Evolutionary conservation across 2,888 invertebrate species (phyloP).

Genomic region (Andrena flavipes): DNA sequence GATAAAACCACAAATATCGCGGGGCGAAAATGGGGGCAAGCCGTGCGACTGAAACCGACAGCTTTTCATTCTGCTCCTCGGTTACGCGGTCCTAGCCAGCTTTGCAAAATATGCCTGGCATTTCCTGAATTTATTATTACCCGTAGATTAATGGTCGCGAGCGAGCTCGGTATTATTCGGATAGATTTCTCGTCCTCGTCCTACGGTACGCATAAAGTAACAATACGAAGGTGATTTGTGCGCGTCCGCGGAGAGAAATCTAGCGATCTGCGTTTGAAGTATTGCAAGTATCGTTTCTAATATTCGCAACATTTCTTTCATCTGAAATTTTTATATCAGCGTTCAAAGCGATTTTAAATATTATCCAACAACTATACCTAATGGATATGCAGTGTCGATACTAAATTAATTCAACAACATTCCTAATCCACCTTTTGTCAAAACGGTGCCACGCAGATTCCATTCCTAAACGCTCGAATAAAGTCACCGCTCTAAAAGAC

Average conservation of each 20-base stretch:
- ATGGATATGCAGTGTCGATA: too few species aligned
- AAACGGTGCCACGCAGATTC: neutral
- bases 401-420: too few species aligned
- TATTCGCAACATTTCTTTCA: neutral
- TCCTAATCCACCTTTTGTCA: neutral
- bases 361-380: too few species aligned
- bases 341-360: too few species aligned
- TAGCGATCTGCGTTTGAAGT: neutral
- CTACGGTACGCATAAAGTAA: neutral
- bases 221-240: neutral
- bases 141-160: constrained; percentile 33
- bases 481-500: neutral
- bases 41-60: constrained; percentile 31
- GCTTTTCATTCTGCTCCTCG: constrained; percentile 41
- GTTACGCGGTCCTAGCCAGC: neutral
- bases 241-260: neutral
- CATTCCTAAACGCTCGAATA: neutral
- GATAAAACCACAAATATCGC: constrained; percentile 36
- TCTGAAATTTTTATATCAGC: too few species aligned
- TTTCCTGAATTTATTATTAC: constrained; percentile 47
- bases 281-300: neutral
- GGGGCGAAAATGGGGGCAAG: neutral
- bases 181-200: neutral
- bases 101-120: constrained; percentile 41
- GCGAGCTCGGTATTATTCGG: constrained; percentile 8